Evolutionary conservation across 2,797 vertebrate species (phyloP), one percentile per base, ranked within the genome.

Genomic region (Harpagifer antarcticus): DNA sequence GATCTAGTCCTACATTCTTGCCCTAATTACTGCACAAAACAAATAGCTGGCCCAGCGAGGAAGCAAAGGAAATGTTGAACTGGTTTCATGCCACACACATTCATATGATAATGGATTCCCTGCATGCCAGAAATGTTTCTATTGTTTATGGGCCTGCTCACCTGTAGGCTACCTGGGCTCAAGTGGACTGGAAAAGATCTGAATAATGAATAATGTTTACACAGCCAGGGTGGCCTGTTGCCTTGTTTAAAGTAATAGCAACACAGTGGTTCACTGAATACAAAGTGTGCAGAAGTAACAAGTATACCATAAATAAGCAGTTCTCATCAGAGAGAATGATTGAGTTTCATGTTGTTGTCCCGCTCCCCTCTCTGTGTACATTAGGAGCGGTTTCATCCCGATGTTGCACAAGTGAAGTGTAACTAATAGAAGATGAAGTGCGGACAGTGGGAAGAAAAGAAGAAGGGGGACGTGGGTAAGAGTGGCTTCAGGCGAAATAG

Each of bases 11-110:
- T 89, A 91, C 91, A 93, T 93, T 90, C 79, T 60, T 91, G 91
- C 82, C 91, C 93, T 75, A 91, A 90, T 92, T 93, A 91, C 79
- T 49, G 33, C 84, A 89, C 85, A 88, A 90, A 90, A 91, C 88
- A 91, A 91, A 93, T 86, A 76, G 82, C 86, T 69, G 74, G 62
- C 77, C 74, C 40, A 40, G 79, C 61, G 20, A 54, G 40, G 47
- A 65, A 65, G 62, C 60, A 53, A 56, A 16, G 69, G 81, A 73
- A 88, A 80, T 67, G 79, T 68, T 85, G 78, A 80, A 88, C 89
- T 88, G 84, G 83, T 92, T 89, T 84, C 83, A 84, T 56, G 63
- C 72, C 84, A 58, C 85, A 84, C 72, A 78, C 76, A 87, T 86
- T 89, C 86, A 88, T 89, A 91, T 88, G 88, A 68, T 88, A 90